Conservation (phyloP, 2,113 vertebrate species). For the Marcusenius ussheri region DNA sequence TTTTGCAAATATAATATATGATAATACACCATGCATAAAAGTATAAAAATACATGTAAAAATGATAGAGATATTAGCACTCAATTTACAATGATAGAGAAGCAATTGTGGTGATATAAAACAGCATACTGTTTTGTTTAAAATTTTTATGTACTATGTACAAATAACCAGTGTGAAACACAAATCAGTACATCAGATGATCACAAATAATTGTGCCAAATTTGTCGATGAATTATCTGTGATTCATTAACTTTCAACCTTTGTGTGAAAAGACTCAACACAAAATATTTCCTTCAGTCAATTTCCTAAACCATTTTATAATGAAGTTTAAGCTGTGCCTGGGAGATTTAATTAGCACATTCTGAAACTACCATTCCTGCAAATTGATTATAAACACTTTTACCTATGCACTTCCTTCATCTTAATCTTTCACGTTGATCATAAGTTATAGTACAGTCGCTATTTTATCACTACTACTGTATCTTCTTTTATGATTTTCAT, state of each 20-base stretch:
- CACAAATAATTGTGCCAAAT: background rate
- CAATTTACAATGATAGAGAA: background rate
- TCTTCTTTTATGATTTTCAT: background rate
- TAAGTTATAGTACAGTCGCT: background rate
- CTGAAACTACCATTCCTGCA: background rate
- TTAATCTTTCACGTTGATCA: background rate
- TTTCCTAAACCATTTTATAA: background rate
- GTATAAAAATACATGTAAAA: background rate
- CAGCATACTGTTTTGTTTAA: background rate
- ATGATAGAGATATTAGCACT: background rate
- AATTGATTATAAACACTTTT: background rate
- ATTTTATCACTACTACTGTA: background rate
- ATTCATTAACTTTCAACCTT: background rate
- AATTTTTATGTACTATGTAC: background rate
- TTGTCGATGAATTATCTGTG: slow-evolving; percentile 2
- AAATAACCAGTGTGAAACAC: background rate
- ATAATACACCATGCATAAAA: background rate
- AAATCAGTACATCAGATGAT: background rate
- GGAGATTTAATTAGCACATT: background rate
- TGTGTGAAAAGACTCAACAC: background rate
- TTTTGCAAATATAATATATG: background rate
- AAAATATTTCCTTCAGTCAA: background rate
- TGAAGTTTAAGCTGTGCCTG: background rate
- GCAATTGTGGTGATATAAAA: background rate
- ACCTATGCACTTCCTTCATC: background rate